A percentile compares a stretch with the other conserved stretches of the same genome.
Conservation (phyloP, 2,113 vertebrate species). For the Hydrolagus affinis region DNA sequence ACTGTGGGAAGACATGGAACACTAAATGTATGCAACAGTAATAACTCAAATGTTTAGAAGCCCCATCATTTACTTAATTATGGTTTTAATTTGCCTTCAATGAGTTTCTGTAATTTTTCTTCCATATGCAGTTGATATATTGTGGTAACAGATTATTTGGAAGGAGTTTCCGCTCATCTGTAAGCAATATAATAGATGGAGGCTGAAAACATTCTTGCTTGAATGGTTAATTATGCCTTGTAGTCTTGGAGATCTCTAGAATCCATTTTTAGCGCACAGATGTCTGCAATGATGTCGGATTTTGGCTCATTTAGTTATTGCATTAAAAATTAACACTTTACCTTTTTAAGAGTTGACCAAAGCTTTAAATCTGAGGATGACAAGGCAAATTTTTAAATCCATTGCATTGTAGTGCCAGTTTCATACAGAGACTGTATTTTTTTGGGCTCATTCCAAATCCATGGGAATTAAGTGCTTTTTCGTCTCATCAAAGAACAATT, state of each 20-base stretch:
- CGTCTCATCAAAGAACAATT: too few relatives aligned
- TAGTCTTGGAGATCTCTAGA: not conserved
- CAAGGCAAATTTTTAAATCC: too few relatives aligned
- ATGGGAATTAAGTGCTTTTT: too few relatives aligned
- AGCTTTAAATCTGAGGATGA: too few relatives aligned
- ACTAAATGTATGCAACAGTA: not conserved
- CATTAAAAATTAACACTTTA: too few relatives aligned
- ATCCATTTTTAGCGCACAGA: not conserved
- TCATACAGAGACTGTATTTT: too few relatives aligned
- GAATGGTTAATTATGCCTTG: not conserved
- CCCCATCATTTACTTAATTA: not conserved
- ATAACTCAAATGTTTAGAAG: too few relatives aligned
- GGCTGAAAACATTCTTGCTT: not conserved
- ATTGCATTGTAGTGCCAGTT: too few relatives aligned
- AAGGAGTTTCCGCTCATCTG: not conserved
- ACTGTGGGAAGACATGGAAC: not conserved
- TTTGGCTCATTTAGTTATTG: not conserved
- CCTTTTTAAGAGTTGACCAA: too few relatives aligned
- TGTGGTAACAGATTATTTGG: not conserved
- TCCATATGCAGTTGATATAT: not conserved
- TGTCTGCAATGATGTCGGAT: not conserved
- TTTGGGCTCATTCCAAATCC: too few relatives aligned
- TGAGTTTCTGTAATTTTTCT: not conserved
- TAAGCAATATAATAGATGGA: not conserved
- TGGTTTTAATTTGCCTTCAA: not conserved